phyloP scores from a whole-genome alignment of 2,888 invertebrate genomes.

The Steromphala cineraria region DNA sequence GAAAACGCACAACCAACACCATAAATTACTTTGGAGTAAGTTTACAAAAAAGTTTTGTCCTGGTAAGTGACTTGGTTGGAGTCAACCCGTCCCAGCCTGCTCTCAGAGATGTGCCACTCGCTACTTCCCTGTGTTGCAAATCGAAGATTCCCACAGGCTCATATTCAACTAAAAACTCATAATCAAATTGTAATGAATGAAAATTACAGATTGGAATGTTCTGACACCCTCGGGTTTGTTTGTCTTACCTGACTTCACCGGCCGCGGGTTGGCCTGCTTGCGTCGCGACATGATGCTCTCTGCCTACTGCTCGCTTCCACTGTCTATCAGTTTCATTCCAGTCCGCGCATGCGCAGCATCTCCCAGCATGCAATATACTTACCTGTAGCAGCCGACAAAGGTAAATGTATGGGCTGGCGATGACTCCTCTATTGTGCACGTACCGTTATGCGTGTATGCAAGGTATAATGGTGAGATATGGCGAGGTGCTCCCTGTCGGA shows the following conservation, averaged over 20 bases:
- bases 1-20: background rate
- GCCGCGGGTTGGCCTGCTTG: constrained; percentile 34
- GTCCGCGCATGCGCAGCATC: constrained; percentile 30
- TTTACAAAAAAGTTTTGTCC: background rate
- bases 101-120: background rate
- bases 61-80: background rate
- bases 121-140: background rate
- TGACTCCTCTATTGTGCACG: background rate
- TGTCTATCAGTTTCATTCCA: constrained; percentile 15
- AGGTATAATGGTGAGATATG: too few relatives aligned
- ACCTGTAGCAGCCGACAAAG: background rate
- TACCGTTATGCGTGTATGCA: background rate
- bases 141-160: background rate
- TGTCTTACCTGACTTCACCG: constrained; percentile 19
- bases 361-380: constrained; percentile 25
- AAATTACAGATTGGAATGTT: background rate
- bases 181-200: background rate
- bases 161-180: background rate
- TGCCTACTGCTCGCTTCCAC: constrained; percentile 14
- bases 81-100: background rate
- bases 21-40: background rate
- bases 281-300: constrained; percentile 32
- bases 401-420: background rate
- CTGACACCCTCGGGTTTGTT: background rate
- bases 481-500: too few relatives aligned